These are phyloP conservation scores for Proisotoma minuta DNA, from an alignment of 2,888 invertebrate species.

Conservation along the genomic window DNA sequence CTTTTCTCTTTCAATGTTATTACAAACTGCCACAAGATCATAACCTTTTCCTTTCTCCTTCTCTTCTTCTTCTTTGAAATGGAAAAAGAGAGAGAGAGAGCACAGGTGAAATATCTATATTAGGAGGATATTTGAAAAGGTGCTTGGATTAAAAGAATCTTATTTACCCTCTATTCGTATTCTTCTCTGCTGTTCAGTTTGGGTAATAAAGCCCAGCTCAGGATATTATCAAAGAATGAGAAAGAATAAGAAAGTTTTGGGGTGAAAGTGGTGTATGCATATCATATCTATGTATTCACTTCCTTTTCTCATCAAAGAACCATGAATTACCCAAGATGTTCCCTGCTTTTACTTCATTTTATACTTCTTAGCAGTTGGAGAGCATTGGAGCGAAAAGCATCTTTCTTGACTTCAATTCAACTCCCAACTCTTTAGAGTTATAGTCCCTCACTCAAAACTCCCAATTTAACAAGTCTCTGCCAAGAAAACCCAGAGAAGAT, in stretches of 20 bases:
- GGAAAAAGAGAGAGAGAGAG: slow-evolving; percentile 1
- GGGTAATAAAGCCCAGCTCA: background rate
- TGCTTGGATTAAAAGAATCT: background rate
- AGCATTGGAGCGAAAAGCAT: no score
- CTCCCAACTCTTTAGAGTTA: no score
- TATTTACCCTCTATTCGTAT: slow-evolving; percentile 4
- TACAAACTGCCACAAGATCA: no score
- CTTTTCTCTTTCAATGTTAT: no score
- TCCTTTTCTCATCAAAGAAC: background rate
- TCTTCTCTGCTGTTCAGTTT: no score
- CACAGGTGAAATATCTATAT: slow-evolving; percentile 17
- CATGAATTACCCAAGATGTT: background rate
- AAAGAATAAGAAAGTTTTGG: background rate
- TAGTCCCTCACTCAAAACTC: no score
- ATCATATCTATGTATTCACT: background rate
- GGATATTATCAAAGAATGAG: background rate
- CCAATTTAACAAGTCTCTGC: no score
- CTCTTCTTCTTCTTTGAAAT: background rate
- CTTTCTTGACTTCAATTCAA: no score
- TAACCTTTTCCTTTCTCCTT: slow-evolving; percentile 15
- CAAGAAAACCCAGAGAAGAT: no score
- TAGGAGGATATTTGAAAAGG: background rate
- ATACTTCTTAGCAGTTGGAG: no score
- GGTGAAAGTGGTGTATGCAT: background rate
- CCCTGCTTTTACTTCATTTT: slow-evolving; percentile 12